These are phyloP conservation scores for Stigmatopora nigra DNA, from an alignment of 2,113 vertebrate species.

Conservation along the genomic window DNA sequence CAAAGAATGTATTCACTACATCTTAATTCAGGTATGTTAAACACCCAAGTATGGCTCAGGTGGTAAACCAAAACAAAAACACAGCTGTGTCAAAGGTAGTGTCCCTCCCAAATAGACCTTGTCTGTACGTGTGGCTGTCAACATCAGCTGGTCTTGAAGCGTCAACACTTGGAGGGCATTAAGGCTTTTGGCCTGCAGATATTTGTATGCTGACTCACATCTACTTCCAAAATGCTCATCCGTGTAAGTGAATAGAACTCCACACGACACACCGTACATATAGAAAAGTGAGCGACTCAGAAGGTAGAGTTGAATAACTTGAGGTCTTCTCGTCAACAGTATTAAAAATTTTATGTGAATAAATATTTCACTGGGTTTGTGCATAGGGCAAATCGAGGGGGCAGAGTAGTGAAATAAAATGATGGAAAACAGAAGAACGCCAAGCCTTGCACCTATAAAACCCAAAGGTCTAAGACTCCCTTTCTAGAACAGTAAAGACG, in stretches of 20 bases:
- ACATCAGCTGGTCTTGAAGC: slow-evolving; percentile 25
- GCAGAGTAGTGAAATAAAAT: background rate
- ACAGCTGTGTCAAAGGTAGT: slow-evolving; percentile 1
- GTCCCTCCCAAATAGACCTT: slow-evolving; percentile 11
- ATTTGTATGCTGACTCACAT: slow-evolving; percentile 46
- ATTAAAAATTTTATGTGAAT: background rate
- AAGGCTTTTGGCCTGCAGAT: slow-evolving; percentile 39
- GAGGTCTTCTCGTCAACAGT: background rate
- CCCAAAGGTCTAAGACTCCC: slow-evolving; percentile 4
- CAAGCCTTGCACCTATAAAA: background rate
- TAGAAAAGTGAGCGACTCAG: background rate
- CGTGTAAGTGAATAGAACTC: slow-evolving; percentile 5
- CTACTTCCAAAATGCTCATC: slow-evolving; percentile 27
- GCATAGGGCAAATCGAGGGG: background rate
- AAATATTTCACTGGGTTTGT: background rate
- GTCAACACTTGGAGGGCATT: slow-evolving; percentile 20
- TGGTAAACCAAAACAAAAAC: background rate
- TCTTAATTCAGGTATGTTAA: background rate
- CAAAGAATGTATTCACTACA: background rate
- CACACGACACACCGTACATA: background rate
- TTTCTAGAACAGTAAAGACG: slow-evolving; percentile 46
- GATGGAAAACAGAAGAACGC: slow-evolving; percentile 1
- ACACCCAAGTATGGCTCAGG: background rate
- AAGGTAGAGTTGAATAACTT: slow-evolving; percentile 4
- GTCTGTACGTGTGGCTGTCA: slow-evolving; percentile 33